Conservation (phyloP, 2,888 invertebrate species). For the Netelia inedita region DNA sequence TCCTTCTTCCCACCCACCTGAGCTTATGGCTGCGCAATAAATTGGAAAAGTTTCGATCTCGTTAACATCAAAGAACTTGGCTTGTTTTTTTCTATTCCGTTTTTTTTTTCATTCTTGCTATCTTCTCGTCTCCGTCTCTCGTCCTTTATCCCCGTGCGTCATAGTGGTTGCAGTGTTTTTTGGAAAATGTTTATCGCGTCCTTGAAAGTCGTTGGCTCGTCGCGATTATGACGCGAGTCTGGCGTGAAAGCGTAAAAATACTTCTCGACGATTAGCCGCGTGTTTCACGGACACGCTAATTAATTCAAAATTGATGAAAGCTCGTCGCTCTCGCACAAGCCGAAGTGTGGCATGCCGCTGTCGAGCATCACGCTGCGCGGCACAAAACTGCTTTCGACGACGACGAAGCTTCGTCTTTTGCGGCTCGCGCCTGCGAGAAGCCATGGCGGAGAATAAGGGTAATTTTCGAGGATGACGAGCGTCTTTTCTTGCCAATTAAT, state of each 20-base stretch:
- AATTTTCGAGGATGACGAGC: constrained; percentile 80
- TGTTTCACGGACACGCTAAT: constrained; percentile 74
- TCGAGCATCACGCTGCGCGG: constrained; percentile 46
- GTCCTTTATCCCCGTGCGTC: background rate
- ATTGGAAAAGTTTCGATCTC: constrained; percentile 62
- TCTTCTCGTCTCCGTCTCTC: background rate
- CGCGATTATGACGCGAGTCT: background rate
- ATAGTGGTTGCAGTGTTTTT: background rate
- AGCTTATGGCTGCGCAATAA: constrained; percentile 56
- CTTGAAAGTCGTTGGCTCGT: background rate
- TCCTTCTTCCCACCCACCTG: constrained; percentile 31
- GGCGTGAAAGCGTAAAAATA: constrained; percentile 8
- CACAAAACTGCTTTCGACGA: constrained; percentile 31
- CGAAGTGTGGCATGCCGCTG: constrained; percentile 22
- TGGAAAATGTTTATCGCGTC: constrained; percentile 1
- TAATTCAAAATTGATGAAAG: constrained; percentile 81
- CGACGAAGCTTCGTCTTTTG: background rate
- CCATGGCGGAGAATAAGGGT: constrained; percentile 72
- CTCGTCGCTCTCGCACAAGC: constrained; percentile 58
- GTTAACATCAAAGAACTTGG: constrained; percentile 41
- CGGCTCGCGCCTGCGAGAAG: constrained; percentile 8
- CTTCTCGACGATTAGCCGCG: constrained; percentile 43
- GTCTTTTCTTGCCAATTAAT: constrained; percentile 83
- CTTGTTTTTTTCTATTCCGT: constrained; percentile 13
- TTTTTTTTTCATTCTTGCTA: background rate